Evolutionary conservation across 1,140 invertebrate genomes (phyloP), one percentile per base, ranked within the genome.

Genomic region (Andricus grossulariae): DNA sequence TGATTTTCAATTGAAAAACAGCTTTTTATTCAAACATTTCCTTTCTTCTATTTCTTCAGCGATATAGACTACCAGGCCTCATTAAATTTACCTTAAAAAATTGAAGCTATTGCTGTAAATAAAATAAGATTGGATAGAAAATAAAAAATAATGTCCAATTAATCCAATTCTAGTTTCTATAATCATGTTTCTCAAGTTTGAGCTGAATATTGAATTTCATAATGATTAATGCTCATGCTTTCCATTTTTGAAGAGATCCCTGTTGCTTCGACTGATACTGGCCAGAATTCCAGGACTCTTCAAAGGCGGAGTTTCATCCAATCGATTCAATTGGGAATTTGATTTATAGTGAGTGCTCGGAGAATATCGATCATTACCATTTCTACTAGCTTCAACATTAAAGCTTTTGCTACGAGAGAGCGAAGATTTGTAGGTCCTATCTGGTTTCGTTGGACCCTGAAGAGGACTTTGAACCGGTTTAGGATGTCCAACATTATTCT

Each of bases 281-380:
- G 95, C 96, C 7, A 97, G 94, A 73, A 97, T 95, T 51, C 95
- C 95, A 0, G 96, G 96, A 86, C 96, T 96, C 84, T 97, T 96
- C 1, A 97, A 89, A 19, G 96, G 95, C 10, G 94, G 93, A 25
- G 93, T 94, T 83, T 95, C 94, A 79, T 94, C 93, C 25, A 95
- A 87, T 21, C 93, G 92, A 84, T 94, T 94, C 19, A 97, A 87
- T 79, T 96, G 95, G 16, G 95, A 94, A 87, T 95, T 96, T 0
- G 95, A 96, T 83, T 95, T 96, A 89, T 96, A 95, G 82, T 94
- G 93, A 51, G 89, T 92, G 16, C 90, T 66, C 91, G 76, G 90
- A 89, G 92, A 80, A 88, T 85, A 78, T 74, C 60, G 79, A 91
- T 86, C 91, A 91, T 50, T 88, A 86, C 66, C 89, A 88, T 50